Conservation (phyloP, 2,888 invertebrate species). For the Carterocephalus palaemon region DNA sequence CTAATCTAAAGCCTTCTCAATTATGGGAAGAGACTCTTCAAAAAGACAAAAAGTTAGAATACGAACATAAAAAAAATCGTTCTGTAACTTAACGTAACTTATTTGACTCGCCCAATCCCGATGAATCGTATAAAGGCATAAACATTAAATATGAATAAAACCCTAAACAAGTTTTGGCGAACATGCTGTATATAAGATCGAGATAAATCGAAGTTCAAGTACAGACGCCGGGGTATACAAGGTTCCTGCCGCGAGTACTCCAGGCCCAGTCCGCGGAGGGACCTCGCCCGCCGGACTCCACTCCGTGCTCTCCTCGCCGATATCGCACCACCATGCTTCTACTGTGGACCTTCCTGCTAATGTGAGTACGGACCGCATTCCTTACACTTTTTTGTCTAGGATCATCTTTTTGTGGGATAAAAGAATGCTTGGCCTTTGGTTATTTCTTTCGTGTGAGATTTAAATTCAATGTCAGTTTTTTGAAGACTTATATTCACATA, state of each 20-base stretch:
- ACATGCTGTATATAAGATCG: conserved; percentile 62
- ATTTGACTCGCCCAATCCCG: no score
- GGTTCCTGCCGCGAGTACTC: conserved; percentile 56
- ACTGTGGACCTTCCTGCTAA: conserved; percentile 25
- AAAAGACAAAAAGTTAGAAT: no score
- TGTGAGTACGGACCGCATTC: conserved; percentile 24
- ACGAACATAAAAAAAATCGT: no score
- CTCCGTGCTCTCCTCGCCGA: conserved; percentile 8
- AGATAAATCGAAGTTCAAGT: conserved; percentile 78
- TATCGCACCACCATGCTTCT: conserved; percentile 23
- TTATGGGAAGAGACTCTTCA: no score
- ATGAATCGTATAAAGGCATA: no score
- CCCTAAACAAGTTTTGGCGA: conserved; percentile 37
- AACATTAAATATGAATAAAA: no score
- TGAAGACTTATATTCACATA: no score
- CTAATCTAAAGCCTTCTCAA: no score
- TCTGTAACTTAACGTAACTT: no score
- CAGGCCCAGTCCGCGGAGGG: conserved; percentile 53
- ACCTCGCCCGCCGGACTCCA: conserved; percentile 39
- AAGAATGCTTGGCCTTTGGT: no score
- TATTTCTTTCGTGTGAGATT: no score
- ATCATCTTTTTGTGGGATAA: conserved; percentile 6
- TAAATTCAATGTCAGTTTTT: no score
- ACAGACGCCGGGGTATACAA: conserved; percentile 65
- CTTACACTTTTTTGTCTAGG: conserved; percentile 14